Conservation (phyloP, 2,113 vertebrate genomes). For the Salvelinus namaycush region DNA sequence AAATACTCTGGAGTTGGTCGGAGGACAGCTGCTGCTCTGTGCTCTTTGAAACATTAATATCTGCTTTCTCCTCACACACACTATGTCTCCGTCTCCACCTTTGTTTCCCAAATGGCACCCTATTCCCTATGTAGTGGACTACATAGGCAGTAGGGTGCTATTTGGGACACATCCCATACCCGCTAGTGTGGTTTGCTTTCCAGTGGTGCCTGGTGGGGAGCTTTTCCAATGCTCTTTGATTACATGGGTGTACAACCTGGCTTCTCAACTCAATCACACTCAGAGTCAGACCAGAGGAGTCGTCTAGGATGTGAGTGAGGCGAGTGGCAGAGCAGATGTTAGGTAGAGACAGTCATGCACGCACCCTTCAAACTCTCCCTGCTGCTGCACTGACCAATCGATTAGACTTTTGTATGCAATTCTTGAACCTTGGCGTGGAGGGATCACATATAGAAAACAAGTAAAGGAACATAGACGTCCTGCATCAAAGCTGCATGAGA, state of each 20-base stretch:
- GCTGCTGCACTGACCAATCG: no score
- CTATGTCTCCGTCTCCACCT: neutral
- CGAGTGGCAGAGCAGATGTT: neutral
- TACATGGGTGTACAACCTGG: neutral
- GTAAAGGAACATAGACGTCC: no score
- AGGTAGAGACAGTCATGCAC: no score
- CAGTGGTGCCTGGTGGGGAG: neutral
- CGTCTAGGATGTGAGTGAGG: neutral
- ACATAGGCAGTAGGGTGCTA: no score
- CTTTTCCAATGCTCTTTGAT: slow-evolving; percentile 5
- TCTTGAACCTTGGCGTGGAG: no score
- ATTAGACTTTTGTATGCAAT: no score
- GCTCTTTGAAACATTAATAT: slow-evolving; percentile 7
- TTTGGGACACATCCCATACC: neutral
- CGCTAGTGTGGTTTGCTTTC: neutral
- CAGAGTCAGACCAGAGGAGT: neutral
- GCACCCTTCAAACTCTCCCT: no score
- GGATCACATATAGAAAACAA: no score
- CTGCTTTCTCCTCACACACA: neutral
- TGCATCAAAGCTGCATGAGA: no score
- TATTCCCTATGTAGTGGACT: no score
- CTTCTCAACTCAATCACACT: neutral
- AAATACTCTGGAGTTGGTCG: neutral
- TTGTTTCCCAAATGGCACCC: no score
- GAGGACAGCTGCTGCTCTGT: neutral